A percentile compares a stretch with the other conserved stretches of the same genome.
Conservation (phyloP, 2,888 invertebrate genomes). For the Caenorhabditis macrosperma region DNA sequence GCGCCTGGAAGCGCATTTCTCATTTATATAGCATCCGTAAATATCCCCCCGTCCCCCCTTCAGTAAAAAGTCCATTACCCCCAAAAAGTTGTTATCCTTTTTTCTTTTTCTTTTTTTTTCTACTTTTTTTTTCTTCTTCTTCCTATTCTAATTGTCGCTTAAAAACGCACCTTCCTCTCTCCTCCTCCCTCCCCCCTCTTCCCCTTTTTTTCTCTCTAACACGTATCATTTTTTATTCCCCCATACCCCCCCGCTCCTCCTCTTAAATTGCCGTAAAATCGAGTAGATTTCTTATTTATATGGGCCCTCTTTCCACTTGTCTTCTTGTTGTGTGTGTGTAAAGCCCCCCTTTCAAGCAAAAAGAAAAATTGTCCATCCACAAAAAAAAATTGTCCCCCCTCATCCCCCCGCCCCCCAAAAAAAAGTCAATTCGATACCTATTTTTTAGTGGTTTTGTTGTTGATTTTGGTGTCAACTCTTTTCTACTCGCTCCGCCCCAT, state of each 20-base stretch:
- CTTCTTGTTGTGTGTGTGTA: conserved; percentile 24
- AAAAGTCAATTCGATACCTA: neutral
- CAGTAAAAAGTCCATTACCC: conserved; percentile 14
- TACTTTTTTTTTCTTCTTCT: neutral
- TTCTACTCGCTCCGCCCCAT: conserved; percentile 32
- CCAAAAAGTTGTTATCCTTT: conserved; percentile 32
- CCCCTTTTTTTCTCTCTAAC: neutral
- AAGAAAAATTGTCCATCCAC: neutral
- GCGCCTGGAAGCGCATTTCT: conserved; percentile 53
- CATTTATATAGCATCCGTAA: conserved; percentile 44
- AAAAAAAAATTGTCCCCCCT: neutral
- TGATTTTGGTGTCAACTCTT: conserved; percentile 31
- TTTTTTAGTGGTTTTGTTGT: conserved; percentile 34
- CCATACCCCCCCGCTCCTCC: neutral
- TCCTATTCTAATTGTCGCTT: conserved; percentile 7
- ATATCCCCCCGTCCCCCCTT: conserved; percentile 12
- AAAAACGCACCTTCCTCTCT: no score
- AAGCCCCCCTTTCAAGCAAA: neutral
- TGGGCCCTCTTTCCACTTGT: conserved; percentile 12
- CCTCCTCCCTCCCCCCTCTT: neutral
- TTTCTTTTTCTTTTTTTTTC: neutral
- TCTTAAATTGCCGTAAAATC: conserved; percentile 20
- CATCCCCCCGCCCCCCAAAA: neutral
- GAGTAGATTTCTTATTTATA: conserved; percentile 49
- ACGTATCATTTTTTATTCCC: conserved; percentile 7